A percentile compares a stretch with the other conserved stretches of the same genome.
These are phyloP conservation scores for Drosophila mojavensis DNA, from an alignment of 1,140 invertebrate species.

Conservation along the genomic window DNA sequence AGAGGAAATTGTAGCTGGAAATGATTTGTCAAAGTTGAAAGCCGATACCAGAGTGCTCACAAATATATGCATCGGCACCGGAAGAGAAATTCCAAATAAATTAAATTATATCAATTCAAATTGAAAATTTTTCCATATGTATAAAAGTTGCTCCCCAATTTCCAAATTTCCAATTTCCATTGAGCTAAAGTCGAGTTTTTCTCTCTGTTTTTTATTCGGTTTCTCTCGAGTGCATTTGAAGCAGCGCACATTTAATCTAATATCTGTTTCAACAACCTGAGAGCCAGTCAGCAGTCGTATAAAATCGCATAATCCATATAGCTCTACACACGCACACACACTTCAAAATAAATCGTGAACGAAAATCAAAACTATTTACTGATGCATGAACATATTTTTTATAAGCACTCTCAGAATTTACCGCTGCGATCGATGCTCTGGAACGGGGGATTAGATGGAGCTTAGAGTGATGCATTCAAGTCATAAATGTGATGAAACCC, in stretches of 20 bases:
- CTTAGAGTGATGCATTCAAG: slow-evolving; percentile 5
- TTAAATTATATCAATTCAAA: slow-evolving; percentile 50
- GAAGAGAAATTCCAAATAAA: slow-evolving; percentile 56
- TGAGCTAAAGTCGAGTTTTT: slow-evolving; percentile 8
- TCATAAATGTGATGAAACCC: neutral
- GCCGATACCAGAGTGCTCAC: slow-evolving; percentile 20
- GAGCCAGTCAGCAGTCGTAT: neutral
- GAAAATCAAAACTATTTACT: slow-evolving; percentile 31
- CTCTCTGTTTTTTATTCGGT: too few species aligned
- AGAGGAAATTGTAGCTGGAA: slow-evolving; percentile 62
- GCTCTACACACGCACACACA: slow-evolving; percentile 12
- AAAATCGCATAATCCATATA: slow-evolving; percentile 20
- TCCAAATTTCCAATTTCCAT: too few species aligned
- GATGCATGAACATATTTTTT: slow-evolving; percentile 32
- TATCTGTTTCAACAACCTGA: slow-evolving; percentile 10
- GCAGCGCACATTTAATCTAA: slow-evolving; percentile 20
- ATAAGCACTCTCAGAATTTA: slow-evolving; percentile 44
- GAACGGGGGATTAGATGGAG: neutral
- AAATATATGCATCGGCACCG: slow-evolving; percentile 32
- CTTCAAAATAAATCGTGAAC: slow-evolving; percentile 25
- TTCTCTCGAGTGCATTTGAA: slow-evolving; percentile 18
- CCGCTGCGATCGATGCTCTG: slow-evolving; percentile 10
- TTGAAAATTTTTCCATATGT: slow-evolving; percentile 14
- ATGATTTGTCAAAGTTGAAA: slow-evolving; percentile 66
- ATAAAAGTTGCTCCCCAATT: slow-evolving; percentile 5